Conservation (phyloP, 1,140 invertebrate genomes). For the Globodera rostochiensis region DNA sequence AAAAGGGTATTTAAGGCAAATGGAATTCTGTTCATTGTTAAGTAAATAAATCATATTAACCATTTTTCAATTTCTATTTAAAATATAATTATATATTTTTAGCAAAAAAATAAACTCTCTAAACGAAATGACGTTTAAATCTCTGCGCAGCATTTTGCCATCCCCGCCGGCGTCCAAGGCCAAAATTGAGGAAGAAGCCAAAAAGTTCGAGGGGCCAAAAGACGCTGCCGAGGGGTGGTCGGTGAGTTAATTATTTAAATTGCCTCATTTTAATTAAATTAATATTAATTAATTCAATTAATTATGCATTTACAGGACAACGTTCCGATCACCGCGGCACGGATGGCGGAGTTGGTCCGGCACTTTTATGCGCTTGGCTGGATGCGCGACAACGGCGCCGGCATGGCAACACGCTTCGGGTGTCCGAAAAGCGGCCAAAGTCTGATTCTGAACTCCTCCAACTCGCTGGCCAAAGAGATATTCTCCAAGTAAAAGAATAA, state of each 20-base stretch:
- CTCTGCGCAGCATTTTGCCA: too few species aligned
- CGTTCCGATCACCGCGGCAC: conserved; percentile 19
- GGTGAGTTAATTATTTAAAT: neutral
- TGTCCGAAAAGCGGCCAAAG: neutral
- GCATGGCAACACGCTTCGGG: conserved; percentile 70
- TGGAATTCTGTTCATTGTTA: too few species aligned
- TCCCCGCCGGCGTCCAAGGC: too few species aligned
- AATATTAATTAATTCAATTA: neutral
- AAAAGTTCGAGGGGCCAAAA: too few species aligned
- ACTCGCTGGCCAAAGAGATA: conserved; percentile 17
- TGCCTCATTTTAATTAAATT: neutral
- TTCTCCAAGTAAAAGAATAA: neutral
- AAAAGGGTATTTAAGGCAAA: too few species aligned
- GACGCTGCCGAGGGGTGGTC: conserved; percentile 1
- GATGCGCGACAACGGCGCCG: conserved; percentile 77
- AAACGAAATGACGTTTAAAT: too few species aligned
- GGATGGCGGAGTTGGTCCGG: conserved; percentile 29
- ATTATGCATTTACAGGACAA: conserved; percentile 5
- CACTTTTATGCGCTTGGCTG: conserved; percentile 30
- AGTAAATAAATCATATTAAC: too few species aligned
- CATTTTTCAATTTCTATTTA: too few species aligned
- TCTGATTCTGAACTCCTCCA: neutral
- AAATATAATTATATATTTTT: too few species aligned
- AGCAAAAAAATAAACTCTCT: too few species aligned
- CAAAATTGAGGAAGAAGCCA: too few species aligned